Evolutionary conservation across 2,888 invertebrate genomes (phyloP).

Genomic region (Thalpophila matura): DNA sequence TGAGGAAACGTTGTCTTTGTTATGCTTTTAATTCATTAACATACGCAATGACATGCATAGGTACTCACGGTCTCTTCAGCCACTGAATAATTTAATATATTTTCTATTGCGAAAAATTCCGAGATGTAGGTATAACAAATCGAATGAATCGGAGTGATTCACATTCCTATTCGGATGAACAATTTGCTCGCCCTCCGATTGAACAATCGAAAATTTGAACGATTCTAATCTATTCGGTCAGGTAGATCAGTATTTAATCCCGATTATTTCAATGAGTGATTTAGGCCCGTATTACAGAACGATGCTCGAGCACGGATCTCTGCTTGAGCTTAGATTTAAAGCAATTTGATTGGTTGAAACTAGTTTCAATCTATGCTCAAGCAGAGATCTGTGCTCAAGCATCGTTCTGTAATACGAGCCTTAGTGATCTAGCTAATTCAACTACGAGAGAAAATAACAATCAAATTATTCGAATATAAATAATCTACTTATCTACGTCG

Average conservation of each 20-base stretch:
- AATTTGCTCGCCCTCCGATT: not conserved
- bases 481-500: not conserved
- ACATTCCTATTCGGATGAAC: not conserved
- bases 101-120: not conserved
- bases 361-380: too few relatives aligned
- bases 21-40: constrained; percentile 60
- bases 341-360: too few relatives aligned
- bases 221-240: constrained; percentile 6
- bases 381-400: too few relatives aligned
- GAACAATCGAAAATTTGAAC: constrained; percentile 2
- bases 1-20: constrained; percentile 67
- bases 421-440: not conserved
- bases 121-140: not conserved
- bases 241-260: not conserved
- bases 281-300: too few relatives aligned
- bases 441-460: not conserved
- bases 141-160: not conserved
- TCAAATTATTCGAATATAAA: constrained; percentile 6
- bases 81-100: constrained; percentile 8
- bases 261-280: not conserved
- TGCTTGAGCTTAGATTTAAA: too few relatives aligned
- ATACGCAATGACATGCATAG: constrained; percentile 39
- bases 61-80: constrained; percentile 2
- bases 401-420: too few relatives aligned
- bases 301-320: too few relatives aligned